Evolutionary conservation across 2,113 vertebrate genomes (phyloP).

Genomic region (Takifugu flavidus): DNA sequence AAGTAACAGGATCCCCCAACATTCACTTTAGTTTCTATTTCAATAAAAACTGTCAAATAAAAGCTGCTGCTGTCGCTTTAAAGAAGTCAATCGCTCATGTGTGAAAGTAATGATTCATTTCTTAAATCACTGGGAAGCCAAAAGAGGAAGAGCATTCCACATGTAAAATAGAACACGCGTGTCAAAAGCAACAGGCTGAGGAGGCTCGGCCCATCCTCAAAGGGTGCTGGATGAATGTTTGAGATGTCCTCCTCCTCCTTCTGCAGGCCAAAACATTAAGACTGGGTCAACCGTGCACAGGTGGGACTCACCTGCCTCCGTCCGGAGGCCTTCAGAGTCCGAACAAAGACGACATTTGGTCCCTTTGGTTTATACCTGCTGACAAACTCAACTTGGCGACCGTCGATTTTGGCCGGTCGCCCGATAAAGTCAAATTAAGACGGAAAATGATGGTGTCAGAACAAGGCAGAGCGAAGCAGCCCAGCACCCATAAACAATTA

Average conservation of each 20-base stretch:
- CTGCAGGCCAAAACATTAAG: conserved; percentile 23
- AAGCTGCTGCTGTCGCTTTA: not conserved
- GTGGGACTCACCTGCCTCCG: conserved; percentile 1
- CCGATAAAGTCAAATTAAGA: too few relatives aligned
- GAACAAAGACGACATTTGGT: conserved; percentile 3
- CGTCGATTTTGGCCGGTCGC: not conserved
- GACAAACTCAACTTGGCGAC: not conserved
- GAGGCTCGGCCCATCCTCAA: not conserved
- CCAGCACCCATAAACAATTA: not conserved
- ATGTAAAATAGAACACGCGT: too few relatives aligned
- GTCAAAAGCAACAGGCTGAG: not conserved
- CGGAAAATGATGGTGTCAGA: not conserved
- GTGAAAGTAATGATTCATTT: too few relatives aligned
- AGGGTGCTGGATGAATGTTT: not conserved
- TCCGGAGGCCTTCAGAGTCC: too few relatives aligned
- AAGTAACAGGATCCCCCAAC: too few relatives aligned
- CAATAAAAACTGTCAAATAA: too few relatives aligned
- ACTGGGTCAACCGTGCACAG: not conserved
- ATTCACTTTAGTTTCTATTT: too few relatives aligned
- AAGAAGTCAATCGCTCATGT: not conserved
- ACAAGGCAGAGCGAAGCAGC: not conserved
- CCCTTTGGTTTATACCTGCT: conserved; percentile 3
- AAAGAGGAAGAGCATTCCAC: too few relatives aligned
- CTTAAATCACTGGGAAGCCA: too few relatives aligned
- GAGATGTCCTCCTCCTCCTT: conserved; percentile 3